These are phyloP conservation scores for Pristionchus exspectatus DNA, from an alignment of 2,888 invertebrate species.

Conservation along the genomic window DNA sequence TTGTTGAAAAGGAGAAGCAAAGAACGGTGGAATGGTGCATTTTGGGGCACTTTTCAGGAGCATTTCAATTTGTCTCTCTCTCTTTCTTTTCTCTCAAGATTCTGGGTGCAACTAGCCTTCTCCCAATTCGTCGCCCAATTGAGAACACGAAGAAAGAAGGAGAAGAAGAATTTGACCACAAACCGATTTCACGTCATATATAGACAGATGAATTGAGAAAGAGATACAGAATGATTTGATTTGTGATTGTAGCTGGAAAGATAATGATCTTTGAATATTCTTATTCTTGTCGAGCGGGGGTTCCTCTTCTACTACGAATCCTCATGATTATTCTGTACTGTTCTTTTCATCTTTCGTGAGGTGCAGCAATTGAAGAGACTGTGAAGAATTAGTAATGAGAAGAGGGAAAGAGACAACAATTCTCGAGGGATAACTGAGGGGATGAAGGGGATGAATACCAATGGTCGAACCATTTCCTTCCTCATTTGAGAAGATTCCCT, in stretches of 20 bases:
- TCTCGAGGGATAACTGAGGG: background rate
- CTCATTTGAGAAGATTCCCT: background rate
- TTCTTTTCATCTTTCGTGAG: background rate
- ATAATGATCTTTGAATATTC: background rate
- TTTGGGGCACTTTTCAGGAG: background rate
- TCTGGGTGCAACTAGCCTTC: background rate
- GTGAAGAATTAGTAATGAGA: background rate
- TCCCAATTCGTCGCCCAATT: background rate
- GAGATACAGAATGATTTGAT: background rate
- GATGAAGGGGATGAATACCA: background rate
- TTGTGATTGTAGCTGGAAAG: background rate
- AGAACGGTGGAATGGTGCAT: background rate
- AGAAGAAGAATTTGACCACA: background rate
- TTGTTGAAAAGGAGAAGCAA: background rate
- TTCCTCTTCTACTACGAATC: background rate
- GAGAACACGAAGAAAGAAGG: background rate
- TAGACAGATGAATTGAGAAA: background rate
- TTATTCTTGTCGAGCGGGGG: background rate
- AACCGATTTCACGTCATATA: background rate
- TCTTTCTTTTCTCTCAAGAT: background rate
- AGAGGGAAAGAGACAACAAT: background rate
- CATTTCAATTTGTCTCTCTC: background rate
- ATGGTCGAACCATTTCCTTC: conserved; percentile 5
- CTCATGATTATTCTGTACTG: background rate
- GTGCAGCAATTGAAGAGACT: background rate